Evolutionary conservation across 2,113 vertebrate genomes (phyloP), one percentile per base, ranked within the genome.

Genomic region (Platycercus adscitus): DNA sequence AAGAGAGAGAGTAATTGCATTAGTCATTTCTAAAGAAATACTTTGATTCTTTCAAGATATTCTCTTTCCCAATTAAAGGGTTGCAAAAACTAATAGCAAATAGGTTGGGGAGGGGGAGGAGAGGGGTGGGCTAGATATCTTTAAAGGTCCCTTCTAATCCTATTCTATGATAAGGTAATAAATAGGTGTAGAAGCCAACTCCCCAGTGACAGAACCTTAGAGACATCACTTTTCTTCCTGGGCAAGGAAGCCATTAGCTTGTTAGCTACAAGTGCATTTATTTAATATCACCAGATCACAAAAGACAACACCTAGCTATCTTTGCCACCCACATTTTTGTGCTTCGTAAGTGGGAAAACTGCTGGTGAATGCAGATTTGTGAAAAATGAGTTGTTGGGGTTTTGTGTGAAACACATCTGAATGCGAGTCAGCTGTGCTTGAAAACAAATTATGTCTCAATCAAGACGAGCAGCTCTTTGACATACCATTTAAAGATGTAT

Each of bases 391-490:
- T 93, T 77, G 87, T 18, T 76, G 29, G 6, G 11, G 56, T 58
- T 49, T 66, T 90, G 85, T 88, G 79, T 29, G 17, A 85, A 68
- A 76, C 55, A 35, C 76, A 68, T 86, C 52, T 93, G 88, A 97
- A 96, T 68, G 80, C 76, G n/a, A 8, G 50, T 93, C 52, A 58
- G 90, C 80, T 93, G 60, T 44, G 83, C 93, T 76, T 86, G 83
- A 91, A 92, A 94, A 94, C 91, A 94, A 79, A 95, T 72, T 41
- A 46, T 93, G 92, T 96, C 95, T 95, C 95, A 96, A 96, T 93
- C 93, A 84, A 81, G 96, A 82, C 8, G 9, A 91, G 76, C 82
- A 93, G 83, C 86, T 76, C 90, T 94, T 88, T 92, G 95, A 96
- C 81, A 4, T 84, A 75, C 83, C 92, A 91, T 85, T 93, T 94